Evolutionary conservation across 2,888 invertebrate species (phyloP).

Genomic region (Diplolepis rosae): DNA sequence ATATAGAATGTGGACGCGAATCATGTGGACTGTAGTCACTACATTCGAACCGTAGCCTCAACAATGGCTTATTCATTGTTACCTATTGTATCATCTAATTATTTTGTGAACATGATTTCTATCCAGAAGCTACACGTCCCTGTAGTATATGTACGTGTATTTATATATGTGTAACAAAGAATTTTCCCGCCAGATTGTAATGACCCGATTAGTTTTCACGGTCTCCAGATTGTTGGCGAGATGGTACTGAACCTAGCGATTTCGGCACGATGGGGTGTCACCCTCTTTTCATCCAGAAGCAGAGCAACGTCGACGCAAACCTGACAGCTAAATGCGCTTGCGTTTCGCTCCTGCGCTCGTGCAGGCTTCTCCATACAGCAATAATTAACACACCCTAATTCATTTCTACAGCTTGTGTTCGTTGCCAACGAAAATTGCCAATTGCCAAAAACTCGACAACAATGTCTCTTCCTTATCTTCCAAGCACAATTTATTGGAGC

Average conservation of each 20-base stretch:
- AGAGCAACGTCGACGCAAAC: slow-evolving; percentile 51
- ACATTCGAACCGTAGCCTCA: too few species aligned
- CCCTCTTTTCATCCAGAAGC: slow-evolving; percentile 52
- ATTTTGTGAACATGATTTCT: too few species aligned
- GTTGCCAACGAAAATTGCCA: too few species aligned
- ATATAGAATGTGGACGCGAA: too few species aligned
- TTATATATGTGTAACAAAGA: not conserved
- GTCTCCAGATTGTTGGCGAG: slow-evolving; percentile 58
- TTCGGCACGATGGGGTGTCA: slow-evolving; percentile 64
- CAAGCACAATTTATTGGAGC: too few species aligned
- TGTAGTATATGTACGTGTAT: too few species aligned
- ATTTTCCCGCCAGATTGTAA: slow-evolving; percentile 54
- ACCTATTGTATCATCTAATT: too few species aligned
- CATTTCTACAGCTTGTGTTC: not conserved
- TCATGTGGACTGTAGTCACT: too few species aligned
- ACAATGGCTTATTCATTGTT: too few species aligned
- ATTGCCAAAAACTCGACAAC: too few species aligned
- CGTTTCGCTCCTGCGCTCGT: slow-evolving; percentile 58
- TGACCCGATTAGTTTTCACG: slow-evolving; percentile 46
- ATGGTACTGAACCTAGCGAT: slow-evolving; percentile 65
- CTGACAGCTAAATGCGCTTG: slow-evolving; percentile 58
- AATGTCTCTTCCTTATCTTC: too few species aligned
- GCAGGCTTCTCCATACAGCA: slow-evolving; percentile 55
- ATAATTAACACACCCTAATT: not conserved
- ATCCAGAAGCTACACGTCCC: not conserved